Evolutionary conservation across 2,113 vertebrate genomes (phyloP), one percentile per base, ranked within the genome.

Genomic region (Dissostichus mawsoni): DNA sequence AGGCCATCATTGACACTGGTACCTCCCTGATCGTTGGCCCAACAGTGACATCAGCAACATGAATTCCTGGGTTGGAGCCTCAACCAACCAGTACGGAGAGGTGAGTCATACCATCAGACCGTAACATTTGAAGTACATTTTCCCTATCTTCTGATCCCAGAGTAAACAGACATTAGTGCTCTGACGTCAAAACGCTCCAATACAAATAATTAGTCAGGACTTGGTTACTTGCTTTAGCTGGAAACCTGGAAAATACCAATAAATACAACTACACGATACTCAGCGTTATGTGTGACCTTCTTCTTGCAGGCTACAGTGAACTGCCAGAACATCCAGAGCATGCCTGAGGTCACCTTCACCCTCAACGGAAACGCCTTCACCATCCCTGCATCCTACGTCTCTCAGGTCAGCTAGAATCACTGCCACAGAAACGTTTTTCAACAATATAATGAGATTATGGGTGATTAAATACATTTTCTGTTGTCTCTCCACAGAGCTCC

Each of bases 1-100:
- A 94, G 75, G 89, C 92, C 76, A 92, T 94, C 77, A 74, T 92
- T 50, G 93, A 94, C 83, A 94, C 93, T 36, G 94, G 91, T 8
- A 94, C 95, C 66, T 93, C 93, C 70, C 45, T 33, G 47, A 93
- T 93, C 7, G 87, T 91, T 72, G 94, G 94, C 3, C 90, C 93
- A 76, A 68, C 78, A 78, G 0, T 67, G 92, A 94, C 70, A 93
- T 94, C 73, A 82, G 16, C 69, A 92, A 92, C 82, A 84, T 94
- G 10, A 93, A 92, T 29, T 2, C 76, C 75, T 91, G 84, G 76
- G 62, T 92, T 84, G 93, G 92, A 76, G 92, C 86, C 52, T 63
- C 79, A 77, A 57, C 69, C 59, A 53, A 90, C 80, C 88, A 91
- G 47, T 84, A 87, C 17, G 85, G 90, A 90, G 87, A 90, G 1